Evolutionary conservation across 1,140 invertebrate species (phyloP), one percentile per base, ranked within the genome.

Genomic region (Paraescarpia echinospica): DNA sequence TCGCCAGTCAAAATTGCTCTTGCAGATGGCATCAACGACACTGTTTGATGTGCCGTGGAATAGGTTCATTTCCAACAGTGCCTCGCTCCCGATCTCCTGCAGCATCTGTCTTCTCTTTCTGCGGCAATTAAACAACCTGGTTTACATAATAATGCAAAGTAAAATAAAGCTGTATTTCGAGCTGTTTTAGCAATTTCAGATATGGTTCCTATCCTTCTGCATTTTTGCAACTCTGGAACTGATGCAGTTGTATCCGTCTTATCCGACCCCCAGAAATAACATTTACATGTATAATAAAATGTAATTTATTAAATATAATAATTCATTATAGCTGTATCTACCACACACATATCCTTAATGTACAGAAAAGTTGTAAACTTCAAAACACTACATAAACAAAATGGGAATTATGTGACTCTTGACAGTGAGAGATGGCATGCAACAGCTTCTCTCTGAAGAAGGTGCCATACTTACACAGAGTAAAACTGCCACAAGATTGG

Each of bases 1-100:
- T 35, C 95, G 92, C 95, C 95, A 95, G 92, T 96, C 95, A 93
- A 96, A 95, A 22, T 95, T 95, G 77, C 95, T 94, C 77, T 93
- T 94, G 93, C 94, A 95, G 33, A 95, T 95, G 35, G 95, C 93
- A 33, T 95, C 94, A 41, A 95, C 92, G 5, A 94, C 94, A 35
- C 94, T 93, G 31, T 91, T 88, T 0, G 93, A 92, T 18, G 95
- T 95, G 33, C 95, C 95, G 92, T 96, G 95, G 91, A 95, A 96
- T n/a, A 96, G 94, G 31, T 93, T 92, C 35, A 92, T 93, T 92
- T 95, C 95, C 35, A 6, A 12, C 18, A 35, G 89, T 31, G 8
- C 34, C 33, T 90, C 89, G 27, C 1, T 33, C 18, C 33, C 89
- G n/a, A 31, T 31, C 89, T 90, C 35, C n/a, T 34, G 33, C 8